These are phyloP conservation scores for Bimastos eiseni DNA, from an alignment of 2,888 invertebrate species.

Conservation along the genomic window DNA sequence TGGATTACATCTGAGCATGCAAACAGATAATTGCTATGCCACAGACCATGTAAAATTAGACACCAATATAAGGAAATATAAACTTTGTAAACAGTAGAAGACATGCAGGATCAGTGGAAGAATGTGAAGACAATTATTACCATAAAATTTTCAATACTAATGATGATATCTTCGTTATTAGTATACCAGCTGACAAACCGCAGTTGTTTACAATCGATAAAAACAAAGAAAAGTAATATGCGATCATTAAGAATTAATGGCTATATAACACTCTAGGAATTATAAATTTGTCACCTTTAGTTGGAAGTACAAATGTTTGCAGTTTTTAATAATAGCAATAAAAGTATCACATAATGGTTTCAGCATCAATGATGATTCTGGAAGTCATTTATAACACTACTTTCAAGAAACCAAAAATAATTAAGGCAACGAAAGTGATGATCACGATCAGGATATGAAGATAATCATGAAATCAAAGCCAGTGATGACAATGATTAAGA, in stretches of 20 bases:
- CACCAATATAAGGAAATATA: neutral
- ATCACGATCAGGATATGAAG: neutral
- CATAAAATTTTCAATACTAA: neutral
- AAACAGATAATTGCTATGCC: neutral
- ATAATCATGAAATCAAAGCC: neutral
- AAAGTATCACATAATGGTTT: too few species aligned
- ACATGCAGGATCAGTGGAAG: too few species aligned
- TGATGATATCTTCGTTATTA: too few species aligned
- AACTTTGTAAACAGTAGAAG: neutral
- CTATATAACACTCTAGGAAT: too few species aligned
- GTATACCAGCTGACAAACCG: too few species aligned
- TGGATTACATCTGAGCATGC: neutral
- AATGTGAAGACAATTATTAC: neutral
- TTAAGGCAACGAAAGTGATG: neutral
- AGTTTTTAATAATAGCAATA: too few species aligned
- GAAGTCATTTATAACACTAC: neutral
- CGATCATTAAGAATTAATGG: too few species aligned
- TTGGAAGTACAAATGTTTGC: too few species aligned
- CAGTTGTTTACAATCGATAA: too few species aligned
- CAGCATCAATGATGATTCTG: neutral
- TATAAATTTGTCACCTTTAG: too few species aligned
- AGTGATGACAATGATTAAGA: neutral
- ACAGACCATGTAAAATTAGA: neutral
- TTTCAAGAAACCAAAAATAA: neutral
- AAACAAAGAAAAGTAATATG: too few species aligned